A percentile compares a stretch with the other conserved stretches of the same genome.
phyloP scores from a whole-genome alignment of 1,140 invertebrate genomes.

The Magallana gigas region DNA sequence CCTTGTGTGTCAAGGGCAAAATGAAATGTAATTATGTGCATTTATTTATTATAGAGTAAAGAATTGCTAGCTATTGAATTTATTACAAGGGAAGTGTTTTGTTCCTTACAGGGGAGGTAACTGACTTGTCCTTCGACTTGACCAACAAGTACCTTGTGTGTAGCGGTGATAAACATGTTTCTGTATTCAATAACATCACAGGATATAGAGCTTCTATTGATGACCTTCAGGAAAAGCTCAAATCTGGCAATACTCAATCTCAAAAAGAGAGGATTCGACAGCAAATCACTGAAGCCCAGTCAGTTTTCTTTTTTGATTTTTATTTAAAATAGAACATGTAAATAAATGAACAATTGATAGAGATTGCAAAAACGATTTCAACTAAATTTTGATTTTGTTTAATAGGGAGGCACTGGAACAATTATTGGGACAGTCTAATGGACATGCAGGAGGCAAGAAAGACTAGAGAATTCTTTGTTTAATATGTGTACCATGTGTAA shows the following conservation, averaged over 20 bases:
- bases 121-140: constrained; percentile 86
- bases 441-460: constrained; percentile 49
- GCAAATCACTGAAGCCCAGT: constrained; percentile 85
- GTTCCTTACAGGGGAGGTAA: constrained; percentile 84
- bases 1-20: background rate
- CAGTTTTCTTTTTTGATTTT: constrained; percentile 49
- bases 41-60: background rate
- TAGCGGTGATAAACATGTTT: constrained; percentile 87
- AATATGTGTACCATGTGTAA: background rate
- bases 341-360: background rate
- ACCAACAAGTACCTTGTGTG: constrained; percentile 87
- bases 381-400: background rate
- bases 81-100: background rate
- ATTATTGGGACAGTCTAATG: constrained; percentile 53
- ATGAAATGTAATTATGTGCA: background rate
- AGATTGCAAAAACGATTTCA: background rate
- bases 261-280: constrained; percentile 87
- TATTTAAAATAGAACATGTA: background rate
- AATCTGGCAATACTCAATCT: constrained; percentile 82
- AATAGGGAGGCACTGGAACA: constrained; percentile 47
- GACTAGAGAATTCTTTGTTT: background rate
- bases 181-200: constrained; percentile 90
- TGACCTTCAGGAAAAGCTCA: constrained; percentile 84
- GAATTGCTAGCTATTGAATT: no score
- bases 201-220: constrained; percentile 86